These are phyloP conservation scores for Otis tarda DNA, from an alignment of 2,113 vertebrate genomes.

Conservation along the genomic window DNA sequence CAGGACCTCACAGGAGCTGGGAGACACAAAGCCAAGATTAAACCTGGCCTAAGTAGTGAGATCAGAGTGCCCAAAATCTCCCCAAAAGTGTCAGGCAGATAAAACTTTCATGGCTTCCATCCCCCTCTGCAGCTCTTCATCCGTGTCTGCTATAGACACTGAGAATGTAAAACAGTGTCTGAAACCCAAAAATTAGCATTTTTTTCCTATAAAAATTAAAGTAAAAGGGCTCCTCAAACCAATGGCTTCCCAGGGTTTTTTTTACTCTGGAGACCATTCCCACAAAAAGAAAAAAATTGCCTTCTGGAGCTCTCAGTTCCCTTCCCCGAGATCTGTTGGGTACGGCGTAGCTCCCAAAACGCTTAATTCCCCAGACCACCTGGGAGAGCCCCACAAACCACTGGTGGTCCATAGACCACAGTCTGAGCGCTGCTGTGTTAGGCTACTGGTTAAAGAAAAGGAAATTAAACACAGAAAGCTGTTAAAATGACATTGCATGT, in stretches of 20 bases:
- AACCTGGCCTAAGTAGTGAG: neutral
- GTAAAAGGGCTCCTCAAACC: neutral
- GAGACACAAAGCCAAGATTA: neutral
- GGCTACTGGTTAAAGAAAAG: constrained; percentile 32
- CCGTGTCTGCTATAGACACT: neutral
- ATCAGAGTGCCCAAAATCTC: neutral
- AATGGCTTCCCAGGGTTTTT: neutral
- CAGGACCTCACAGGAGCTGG: neutral
- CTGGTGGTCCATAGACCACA: neutral
- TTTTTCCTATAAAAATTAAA: neutral
- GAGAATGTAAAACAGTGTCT: neutral
- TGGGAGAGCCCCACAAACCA: neutral
- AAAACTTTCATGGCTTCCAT: neutral
- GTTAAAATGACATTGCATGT: constrained; percentile 31
- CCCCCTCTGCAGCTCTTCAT: neutral
- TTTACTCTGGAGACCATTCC: neutral
- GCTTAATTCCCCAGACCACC: neutral
- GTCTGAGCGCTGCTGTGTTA: neutral
- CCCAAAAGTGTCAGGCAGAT: neutral
- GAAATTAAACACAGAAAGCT: constrained; percentile 60
- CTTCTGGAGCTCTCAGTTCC: neutral
- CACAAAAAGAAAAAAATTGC: neutral
- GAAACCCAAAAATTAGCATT: neutral
- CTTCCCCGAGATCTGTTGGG: neutral
- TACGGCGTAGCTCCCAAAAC: neutral